phyloP scores from a whole-genome alignment of 1,140 invertebrate genomes.

The Mizuhopecten yessoensis region DNA sequence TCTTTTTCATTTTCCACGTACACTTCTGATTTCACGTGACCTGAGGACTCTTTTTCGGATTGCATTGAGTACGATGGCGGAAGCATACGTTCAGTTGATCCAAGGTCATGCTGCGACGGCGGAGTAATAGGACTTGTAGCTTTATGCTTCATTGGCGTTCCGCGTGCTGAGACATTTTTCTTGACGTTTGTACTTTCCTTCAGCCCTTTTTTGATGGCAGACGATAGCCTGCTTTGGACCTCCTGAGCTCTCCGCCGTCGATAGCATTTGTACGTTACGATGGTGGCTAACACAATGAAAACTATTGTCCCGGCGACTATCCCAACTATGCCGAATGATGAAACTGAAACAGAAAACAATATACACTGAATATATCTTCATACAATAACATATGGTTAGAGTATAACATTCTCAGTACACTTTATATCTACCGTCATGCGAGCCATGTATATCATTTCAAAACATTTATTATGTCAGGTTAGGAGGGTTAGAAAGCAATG shows the following conservation, averaged over 20 bases:
- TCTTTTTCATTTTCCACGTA: constrained; percentile 84
- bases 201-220: constrained; percentile 81
- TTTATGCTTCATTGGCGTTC: constrained; percentile 76
- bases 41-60: constrained; percentile 65
- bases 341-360: constrained; percentile 72
- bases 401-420: no score
- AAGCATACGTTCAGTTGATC: constrained; percentile 66
- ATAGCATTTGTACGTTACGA: constrained; percentile 79
- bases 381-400: no score
- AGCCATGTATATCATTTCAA: no score
- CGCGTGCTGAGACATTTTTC: constrained; percentile 65
- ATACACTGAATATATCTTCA: no score
- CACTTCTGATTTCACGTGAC: constrained; percentile 63
- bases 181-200: constrained; percentile 77
- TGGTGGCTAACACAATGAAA: constrained; percentile 70
- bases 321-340: constrained; percentile 68
- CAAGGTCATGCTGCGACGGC: constrained; percentile 65
- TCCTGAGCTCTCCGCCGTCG: constrained; percentile 74
- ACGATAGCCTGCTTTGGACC: constrained; percentile 79
- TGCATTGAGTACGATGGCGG: constrained; percentile 63
- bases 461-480: no score
- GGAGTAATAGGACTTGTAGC: constrained; percentile 77
- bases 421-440: no score
- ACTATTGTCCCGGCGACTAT: constrained; percentile 75
- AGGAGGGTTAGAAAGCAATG: no score